Base-by-base conservation (phyloP, 2,888 invertebrate species). In the Dryadula phaetusa region DNA sequence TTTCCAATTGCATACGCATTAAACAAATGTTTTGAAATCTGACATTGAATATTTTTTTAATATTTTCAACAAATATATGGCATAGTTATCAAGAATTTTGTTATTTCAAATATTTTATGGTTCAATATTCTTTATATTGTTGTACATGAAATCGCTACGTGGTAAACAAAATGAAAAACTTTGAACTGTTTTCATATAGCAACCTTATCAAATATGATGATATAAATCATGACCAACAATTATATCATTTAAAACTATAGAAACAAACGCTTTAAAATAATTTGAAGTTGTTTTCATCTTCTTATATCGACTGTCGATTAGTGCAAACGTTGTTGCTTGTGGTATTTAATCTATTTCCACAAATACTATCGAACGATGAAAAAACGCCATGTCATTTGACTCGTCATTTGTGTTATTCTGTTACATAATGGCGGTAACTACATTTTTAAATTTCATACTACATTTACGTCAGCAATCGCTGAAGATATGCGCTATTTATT, bases 331-430 rank as follows among this genome's bases (percentile, higher is more conserved):
- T 47, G 47, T 28, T 28, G 49, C 49, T 49, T 10, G 8, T 28
- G 28, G 4, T 49, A 28, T 16, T 49, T 49, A 28, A 28, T 49
- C 49, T 49, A 28, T 16, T 32, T 25, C 49, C 49, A 49, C 49
- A 25, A n/a, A 49, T 25, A 49, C 49, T 49, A 49, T 28, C 49
- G 28, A 28, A 25, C 16, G 49, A 49, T 49, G 25, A n/a, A 8
- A 25, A 49, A 49, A 49, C n/a, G 49, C 49, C 25, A 49, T 16
- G 49, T 49, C 49, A 49, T 49, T 49, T 49, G 7, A 16, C 49
- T 28, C 49, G 49, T 49, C 49, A 49, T 28, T 49, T 49, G n/a
- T 49, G 16, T 49, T 49, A n/a, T n/a, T 49, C n/a, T 49, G n/a
- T 49, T 49, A 28, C 1, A n/a, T 49, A 49, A 49, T 28, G 28